phyloP scores from a whole-genome alignment of 2,888 invertebrate species.

The Caenorhabditis japonica region DNA sequence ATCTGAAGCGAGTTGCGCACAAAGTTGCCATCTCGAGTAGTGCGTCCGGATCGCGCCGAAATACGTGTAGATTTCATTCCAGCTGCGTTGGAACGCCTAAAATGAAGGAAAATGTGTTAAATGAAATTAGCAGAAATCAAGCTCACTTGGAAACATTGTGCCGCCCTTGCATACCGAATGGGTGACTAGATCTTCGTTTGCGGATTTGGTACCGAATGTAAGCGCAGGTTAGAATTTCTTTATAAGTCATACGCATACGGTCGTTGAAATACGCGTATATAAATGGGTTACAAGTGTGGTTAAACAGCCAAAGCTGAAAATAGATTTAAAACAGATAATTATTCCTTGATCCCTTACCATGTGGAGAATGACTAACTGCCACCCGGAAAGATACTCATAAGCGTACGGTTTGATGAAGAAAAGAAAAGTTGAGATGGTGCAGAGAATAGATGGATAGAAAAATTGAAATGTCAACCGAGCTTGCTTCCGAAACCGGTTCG shows the following conservation, averaged over 20 bases:
- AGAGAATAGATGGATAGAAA: constrained; percentile 75
- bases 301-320: constrained; percentile 70
- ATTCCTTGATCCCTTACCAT: constrained; percentile 52
- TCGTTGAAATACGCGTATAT: constrained; percentile 76
- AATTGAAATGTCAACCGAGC: constrained; percentile 75
- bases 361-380: constrained; percentile 69
- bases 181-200: constrained; percentile 60
- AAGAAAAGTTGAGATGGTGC: constrained; percentile 71
- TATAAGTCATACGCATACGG: constrained; percentile 73
- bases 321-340: not conserved
- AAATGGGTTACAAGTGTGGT: constrained; percentile 74
- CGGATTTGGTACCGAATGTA: constrained; percentile 65
- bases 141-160: constrained; percentile 63
- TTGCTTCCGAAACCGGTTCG: constrained; percentile 75
- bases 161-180: constrained; percentile 58
- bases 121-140: not conserved
- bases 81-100: constrained; percentile 68
- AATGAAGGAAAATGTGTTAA: constrained; percentile 4
- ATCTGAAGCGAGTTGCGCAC: constrained; percentile 72
- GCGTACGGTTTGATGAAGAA: constrained; percentile 71
- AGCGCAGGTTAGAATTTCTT: constrained; percentile 70
- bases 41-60: constrained; percentile 64
- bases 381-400: constrained; percentile 53
- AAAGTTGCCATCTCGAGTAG: constrained; percentile 69
- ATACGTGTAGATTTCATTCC: constrained; percentile 65